A percentile compares a stretch with the other conserved stretches of the same genome.
Evolutionary conservation across 2,888 invertebrate species (phyloP).

Genomic region (Oscheius sp.): DNA sequence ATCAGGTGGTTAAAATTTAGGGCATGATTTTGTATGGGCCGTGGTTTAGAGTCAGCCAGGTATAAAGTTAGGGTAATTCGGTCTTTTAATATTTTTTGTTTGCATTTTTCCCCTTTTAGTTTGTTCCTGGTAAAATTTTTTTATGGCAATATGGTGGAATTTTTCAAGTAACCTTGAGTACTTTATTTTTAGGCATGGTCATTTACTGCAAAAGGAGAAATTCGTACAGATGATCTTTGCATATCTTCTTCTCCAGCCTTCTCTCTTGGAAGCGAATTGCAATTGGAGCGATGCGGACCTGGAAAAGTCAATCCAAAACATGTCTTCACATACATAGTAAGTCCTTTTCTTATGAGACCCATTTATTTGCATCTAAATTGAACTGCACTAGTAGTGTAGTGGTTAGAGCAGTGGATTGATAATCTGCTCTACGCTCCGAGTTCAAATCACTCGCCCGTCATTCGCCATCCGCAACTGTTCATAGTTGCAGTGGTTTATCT

Average conservation of each 20-base stretch:
- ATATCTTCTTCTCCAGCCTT: constrained; percentile 51
- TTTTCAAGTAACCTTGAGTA: too few species aligned
- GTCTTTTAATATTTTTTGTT: too few species aligned
- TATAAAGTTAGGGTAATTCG: background rate
- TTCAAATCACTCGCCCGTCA: too few species aligned
- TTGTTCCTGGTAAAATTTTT: background rate
- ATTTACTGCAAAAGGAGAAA: constrained; percentile 62
- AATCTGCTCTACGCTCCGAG: too few species aligned
- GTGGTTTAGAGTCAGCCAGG: constrained; percentile 1
- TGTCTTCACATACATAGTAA: constrained; percentile 43
- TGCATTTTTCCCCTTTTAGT: background rate
- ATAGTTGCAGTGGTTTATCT: too few species aligned
- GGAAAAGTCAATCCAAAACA: constrained; percentile 53
- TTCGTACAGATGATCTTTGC: constrained; percentile 68
- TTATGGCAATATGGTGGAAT: background rate
- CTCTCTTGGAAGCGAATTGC: constrained; percentile 21
- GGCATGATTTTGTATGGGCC: background rate
- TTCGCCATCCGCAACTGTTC: too few species aligned
- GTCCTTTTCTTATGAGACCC: too few species aligned
- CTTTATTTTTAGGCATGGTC: constrained; percentile 68
- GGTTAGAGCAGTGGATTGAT: too few species aligned
- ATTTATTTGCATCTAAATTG: too few species aligned
- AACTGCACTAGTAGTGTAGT: too few species aligned
- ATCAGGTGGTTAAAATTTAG: background rate
- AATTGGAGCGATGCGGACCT: constrained; percentile 58